Conservation (phyloP, 1,140 invertebrate species). For the Drosophila grimshawi region DNA sequence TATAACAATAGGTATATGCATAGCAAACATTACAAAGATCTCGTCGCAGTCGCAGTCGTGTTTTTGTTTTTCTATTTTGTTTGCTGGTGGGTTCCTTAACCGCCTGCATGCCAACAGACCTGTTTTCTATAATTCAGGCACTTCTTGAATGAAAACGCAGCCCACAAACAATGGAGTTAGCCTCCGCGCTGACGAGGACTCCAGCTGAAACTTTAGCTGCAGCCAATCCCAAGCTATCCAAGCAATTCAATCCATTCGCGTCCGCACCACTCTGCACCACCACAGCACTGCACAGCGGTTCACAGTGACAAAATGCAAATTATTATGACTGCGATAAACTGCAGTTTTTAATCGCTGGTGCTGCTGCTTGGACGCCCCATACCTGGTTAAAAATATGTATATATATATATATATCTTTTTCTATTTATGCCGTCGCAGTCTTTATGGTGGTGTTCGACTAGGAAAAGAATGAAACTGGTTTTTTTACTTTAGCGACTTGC, state of each 20-base stretch:
- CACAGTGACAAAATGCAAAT: constrained; percentile 81
- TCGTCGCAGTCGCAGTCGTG: constrained; percentile 11
- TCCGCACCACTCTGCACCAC: background rate
- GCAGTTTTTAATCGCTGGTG: constrained; percentile 80
- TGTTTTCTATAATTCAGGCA: constrained; percentile 75
- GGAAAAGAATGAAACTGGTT: constrained; percentile 80
- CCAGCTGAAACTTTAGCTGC: background rate
- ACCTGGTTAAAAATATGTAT: constrained; percentile 52
- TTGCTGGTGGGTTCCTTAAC: constrained; percentile 50
- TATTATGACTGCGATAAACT: constrained; percentile 83
- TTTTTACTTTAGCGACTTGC: constrained; percentile 45
- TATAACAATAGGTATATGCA: constrained; percentile 24
- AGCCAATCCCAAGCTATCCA: constrained; percentile 11
- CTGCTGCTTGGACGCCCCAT: constrained; percentile 62
- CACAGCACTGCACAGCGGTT: constrained; percentile 18
- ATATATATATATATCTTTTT: constrained; percentile 30
- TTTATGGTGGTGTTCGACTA: constrained; percentile 37
- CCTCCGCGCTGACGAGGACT: background rate
- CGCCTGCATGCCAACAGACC: constrained; percentile 76
- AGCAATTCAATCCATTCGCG: constrained; percentile 18
- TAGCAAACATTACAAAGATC: constrained; percentile 54
- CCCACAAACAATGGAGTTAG: constrained; percentile 45
- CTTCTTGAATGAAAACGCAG: constrained; percentile 56
- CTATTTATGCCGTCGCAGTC: constrained; percentile 30
- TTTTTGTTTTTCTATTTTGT: constrained; percentile 40